These are phyloP conservation scores for Torymus texanus DNA, from an alignment of 2,888 invertebrate species.

Conservation along the genomic window DNA sequence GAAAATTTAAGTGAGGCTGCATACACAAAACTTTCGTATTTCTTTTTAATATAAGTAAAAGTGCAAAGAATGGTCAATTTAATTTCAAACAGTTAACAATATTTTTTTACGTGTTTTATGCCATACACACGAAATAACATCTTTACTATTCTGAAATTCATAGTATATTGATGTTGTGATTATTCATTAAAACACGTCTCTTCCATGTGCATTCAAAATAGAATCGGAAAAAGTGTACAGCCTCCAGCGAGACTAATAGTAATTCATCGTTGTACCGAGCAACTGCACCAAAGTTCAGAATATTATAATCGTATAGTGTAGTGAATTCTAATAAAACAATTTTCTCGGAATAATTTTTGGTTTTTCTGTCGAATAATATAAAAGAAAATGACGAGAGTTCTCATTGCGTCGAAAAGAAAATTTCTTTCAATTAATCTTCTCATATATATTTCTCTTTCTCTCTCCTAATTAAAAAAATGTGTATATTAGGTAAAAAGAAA, in stretches of 20 bases:
- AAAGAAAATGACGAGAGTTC: conserved; percentile 3
- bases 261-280: conserved; percentile 34
- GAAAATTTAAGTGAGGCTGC: conserved; percentile 26
- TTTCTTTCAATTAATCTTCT: conserved; percentile 24
- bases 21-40: conserved; percentile 14
- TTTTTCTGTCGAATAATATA: conserved; percentile 11
- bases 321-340: conserved; percentile 36
- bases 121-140: no score
- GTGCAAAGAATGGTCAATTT: background rate
- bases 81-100: background rate
- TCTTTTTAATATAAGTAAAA: background rate
- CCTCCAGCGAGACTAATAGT: conserved; percentile 32
- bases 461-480: conserved; percentile 25
- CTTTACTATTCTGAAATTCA: no score
- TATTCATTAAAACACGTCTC: no score
- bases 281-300: conserved; percentile 42
- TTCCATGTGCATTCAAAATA: no score
- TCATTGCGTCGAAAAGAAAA: conserved; percentile 20
- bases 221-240: conserved; percentile 24
- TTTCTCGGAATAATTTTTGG: conserved; percentile 30
- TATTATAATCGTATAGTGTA: conserved; percentile 44
- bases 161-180: no score
- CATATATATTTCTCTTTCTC: conserved; percentile 26
- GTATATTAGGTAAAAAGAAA: conserved; percentile 23
- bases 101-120: background rate